Conservation (phyloP, 2,797 vertebrate species). For the Vipera latastei region DNA sequence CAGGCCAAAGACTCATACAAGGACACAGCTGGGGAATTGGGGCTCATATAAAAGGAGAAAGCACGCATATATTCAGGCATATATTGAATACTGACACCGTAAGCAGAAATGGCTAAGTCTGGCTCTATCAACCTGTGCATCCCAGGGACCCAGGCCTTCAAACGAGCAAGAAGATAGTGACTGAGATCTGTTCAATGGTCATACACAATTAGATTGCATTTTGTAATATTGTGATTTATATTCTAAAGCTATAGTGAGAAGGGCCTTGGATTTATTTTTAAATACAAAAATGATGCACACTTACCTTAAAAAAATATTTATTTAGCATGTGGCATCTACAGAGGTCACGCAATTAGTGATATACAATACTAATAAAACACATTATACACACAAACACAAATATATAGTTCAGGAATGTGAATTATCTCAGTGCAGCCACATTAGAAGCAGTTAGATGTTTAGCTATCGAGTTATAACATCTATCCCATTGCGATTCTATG, state of each 20-base stretch:
- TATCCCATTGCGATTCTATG: too few species aligned
- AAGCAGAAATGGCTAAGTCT: neutral
- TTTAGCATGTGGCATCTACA: too few species aligned
- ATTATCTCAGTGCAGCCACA: too few species aligned
- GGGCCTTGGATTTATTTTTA: neutral
- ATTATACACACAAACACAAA: too few species aligned
- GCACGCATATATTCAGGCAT: neutral
- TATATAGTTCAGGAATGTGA: too few species aligned
- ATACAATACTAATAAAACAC: too few species aligned
- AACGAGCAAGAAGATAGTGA: neutral
- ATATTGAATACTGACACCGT: too few species aligned
- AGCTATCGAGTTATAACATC: too few species aligned
- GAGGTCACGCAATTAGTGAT: too few species aligned
- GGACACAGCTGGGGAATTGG: neutral
- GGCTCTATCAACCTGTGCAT: neutral
- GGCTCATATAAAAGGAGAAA: too few species aligned
- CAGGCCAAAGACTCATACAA: neutral
- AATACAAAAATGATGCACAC: neutral
- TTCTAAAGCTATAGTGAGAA: neutral
- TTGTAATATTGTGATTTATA: neutral
- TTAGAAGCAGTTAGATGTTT: too few species aligned
- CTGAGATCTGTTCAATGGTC: neutral
- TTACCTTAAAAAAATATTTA: neutral
- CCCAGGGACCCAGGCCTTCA: neutral
- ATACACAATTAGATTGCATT: neutral